phyloP scores from a whole-genome alignment of 2,113 vertebrate genomes.

The Erythrocercus mccallii region DNA sequence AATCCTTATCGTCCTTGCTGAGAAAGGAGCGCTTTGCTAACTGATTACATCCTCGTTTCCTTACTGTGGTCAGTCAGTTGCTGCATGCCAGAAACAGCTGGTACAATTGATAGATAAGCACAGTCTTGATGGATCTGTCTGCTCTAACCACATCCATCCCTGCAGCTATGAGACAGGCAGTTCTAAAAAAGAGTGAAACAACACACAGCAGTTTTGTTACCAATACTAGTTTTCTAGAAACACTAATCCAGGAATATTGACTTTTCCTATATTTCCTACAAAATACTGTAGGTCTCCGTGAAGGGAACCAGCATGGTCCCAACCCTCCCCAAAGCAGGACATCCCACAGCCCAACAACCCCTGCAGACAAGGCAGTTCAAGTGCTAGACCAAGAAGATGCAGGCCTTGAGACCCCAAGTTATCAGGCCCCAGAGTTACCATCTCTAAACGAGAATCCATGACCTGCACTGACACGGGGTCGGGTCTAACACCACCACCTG shows the following conservation, averaged over 20 bases:
- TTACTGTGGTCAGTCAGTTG: conserved; percentile 44
- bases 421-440: background rate
- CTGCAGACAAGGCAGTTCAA: background rate
- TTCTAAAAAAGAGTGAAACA: background rate
- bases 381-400: background rate
- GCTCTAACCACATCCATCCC: conserved; percentile 17
- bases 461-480: background rate
- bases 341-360: background rate
- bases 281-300: background rate
- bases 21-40: conserved; percentile 40
- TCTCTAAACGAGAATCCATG: accelerated
- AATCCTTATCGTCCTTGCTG: conserved; percentile 36
- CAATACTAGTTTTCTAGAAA: background rate
- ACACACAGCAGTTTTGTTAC: background rate
- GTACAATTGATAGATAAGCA: conserved; percentile 25
- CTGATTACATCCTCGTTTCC: conserved; percentile 26
- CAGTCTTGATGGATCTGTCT: background rate
- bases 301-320: background rate
- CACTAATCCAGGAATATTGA: background rate
- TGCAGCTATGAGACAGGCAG: background rate
- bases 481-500: background rate
- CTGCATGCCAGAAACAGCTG: conserved; percentile 36
- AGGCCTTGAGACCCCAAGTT: accelerated
- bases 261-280: background rate
- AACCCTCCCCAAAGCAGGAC: background rate